Evolutionary conservation across 2,888 invertebrate species (phyloP).

Genomic region (Meloe dianella): DNA sequence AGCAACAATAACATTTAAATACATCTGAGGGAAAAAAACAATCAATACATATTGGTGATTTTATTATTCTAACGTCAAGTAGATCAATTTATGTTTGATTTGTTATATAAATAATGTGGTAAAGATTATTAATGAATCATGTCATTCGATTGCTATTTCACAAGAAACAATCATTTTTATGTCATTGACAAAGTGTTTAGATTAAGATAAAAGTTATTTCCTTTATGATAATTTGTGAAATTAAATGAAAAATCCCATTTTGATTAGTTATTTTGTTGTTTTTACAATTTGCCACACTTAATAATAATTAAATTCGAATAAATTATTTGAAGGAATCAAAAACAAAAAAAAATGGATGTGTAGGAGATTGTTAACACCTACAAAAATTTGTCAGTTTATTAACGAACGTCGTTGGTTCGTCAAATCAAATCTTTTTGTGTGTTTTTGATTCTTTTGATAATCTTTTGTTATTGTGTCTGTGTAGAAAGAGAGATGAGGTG

Average conservation of each 20-base stretch:
- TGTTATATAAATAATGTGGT: neutral
- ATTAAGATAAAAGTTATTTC: slow-evolving; percentile 4
- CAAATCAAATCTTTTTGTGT: neutral
- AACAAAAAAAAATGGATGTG: neutral
- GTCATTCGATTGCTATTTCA: slow-evolving; percentile 1
- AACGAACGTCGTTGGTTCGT: too few species aligned
- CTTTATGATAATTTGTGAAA: slow-evolving; percentile 8
- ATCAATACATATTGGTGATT: too few species aligned
- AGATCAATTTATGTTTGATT: neutral
- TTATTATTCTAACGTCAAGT: too few species aligned
- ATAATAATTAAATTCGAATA: neutral
- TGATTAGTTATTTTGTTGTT: neutral
- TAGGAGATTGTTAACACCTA: neutral
- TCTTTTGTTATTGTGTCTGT: neutral
- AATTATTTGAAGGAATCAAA: neutral
- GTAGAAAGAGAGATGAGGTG: neutral
- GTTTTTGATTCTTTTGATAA: too few species aligned
- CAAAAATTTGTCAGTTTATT: neutral
- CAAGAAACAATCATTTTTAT: slow-evolving; percentile 6
- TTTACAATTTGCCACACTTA: neutral
- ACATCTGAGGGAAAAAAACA: too few species aligned
- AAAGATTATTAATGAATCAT: slow-evolving; percentile 17
- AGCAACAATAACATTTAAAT: neutral
- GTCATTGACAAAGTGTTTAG: slow-evolving; percentile 15
- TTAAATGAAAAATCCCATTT: neutral